Percentiles rank a stretch among this genome's conserved stretches.
phyloP scores from a whole-genome alignment of 2,113 vertebrate species.

The Halichoerus grypus region DNA sequence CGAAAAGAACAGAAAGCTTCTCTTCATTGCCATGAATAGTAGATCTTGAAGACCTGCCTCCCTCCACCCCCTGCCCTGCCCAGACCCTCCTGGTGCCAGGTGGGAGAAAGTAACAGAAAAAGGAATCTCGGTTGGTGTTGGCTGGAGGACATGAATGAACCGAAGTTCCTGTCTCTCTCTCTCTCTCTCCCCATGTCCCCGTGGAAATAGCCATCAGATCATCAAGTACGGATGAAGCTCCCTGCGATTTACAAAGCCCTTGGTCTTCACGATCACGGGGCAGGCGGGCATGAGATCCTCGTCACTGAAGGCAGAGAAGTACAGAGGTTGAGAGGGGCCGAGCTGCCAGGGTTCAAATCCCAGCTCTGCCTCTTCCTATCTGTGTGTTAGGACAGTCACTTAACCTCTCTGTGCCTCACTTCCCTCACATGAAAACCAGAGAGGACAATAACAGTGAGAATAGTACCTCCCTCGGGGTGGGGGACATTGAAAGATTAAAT shows the following conservation, averaged over 20 bases:
- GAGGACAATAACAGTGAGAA: background rate
- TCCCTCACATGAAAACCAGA: background rate
- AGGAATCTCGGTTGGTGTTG: background rate
- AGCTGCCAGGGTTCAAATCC: background rate
- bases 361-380: background rate
- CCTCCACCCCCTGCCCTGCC: slow-evolving; percentile 55
- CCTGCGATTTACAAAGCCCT: background rate
- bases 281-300: background rate
- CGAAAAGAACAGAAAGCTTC: slow-evolving; percentile 39
- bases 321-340: background rate
- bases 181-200: background rate
- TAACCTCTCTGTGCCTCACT: background rate
- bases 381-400: background rate
- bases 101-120: background rate
- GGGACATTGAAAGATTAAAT: background rate
- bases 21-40: slow-evolving; percentile 75
- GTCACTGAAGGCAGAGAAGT: background rate
- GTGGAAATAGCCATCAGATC: background rate
- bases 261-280: background rate
- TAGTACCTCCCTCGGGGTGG: background rate
- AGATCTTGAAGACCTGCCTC: slow-evolving; percentile 69
- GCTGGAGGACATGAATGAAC: background rate
- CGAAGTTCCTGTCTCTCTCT: background rate
- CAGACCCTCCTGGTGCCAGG: slow-evolving; percentile 3
- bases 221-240: rapidly evolving